These are phyloP conservation scores for Phalacrocorax brasilianus DNA, from an alignment of 2,113 vertebrate genomes.

Conservation along the genomic window DNA sequence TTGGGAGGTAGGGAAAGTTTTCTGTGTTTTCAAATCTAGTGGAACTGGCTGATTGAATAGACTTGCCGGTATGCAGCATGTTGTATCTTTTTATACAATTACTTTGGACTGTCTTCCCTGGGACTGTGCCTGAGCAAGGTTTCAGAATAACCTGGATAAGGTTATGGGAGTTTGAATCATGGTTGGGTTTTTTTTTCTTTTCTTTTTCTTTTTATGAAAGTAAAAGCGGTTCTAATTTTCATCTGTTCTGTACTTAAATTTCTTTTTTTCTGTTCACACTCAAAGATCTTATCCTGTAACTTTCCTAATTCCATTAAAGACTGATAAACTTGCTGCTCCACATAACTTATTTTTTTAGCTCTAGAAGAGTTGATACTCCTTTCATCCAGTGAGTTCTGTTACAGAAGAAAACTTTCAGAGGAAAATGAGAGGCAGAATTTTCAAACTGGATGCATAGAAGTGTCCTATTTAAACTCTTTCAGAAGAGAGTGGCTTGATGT, in stretches of 20 bases:
- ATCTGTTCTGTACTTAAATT: not conserved
- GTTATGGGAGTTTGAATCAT: not conserved
- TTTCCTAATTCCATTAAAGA: not conserved
- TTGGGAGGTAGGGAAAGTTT: not conserved
- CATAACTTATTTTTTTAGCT: not conserved
- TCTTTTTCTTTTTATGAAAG: not conserved
- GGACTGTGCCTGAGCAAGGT: not conserved
- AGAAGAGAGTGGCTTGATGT: not conserved
- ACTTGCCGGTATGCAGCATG: not conserved
- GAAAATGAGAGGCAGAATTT: not conserved
- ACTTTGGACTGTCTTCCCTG: not conserved
- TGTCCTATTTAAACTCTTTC: not conserved
- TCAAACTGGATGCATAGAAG: not conserved
- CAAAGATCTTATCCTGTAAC: not conserved
- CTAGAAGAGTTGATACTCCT: not conserved
- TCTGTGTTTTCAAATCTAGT: not conserved
- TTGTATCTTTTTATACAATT: not conserved
- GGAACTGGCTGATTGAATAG: not conserved
- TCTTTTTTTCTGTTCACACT: not conserved
- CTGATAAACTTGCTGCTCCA: not conserved
- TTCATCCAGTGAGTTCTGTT: not conserved
- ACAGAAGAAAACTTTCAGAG: not conserved
- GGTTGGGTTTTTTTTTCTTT: no score
- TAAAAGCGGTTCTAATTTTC: not conserved
- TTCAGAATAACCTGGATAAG: not conserved